These are phyloP conservation scores for Drosophila putrida DNA, from an alignment of 2,888 invertebrate genomes.

Conservation along the genomic window DNA sequence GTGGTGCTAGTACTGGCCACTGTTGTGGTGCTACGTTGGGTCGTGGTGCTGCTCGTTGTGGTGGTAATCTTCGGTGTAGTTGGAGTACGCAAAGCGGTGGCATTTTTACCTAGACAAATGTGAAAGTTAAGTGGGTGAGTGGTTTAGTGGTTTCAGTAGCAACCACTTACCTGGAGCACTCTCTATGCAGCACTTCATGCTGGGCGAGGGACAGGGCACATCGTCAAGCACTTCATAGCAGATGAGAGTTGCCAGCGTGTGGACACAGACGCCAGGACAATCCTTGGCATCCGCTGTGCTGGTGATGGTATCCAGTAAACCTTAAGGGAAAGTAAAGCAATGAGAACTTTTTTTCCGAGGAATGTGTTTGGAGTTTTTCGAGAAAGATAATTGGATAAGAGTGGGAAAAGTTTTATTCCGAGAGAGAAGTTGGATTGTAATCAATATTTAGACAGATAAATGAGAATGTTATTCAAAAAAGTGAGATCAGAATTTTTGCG, in stretches of 20 bases:
- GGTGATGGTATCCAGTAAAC: slow-evolving; percentile 93
- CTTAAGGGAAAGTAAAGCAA: slow-evolving; percentile 85
- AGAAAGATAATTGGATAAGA: not conserved
- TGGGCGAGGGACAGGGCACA: slow-evolving; percentile 91
- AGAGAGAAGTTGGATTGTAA: too few relatives aligned
- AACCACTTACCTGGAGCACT: slow-evolving; percentile 87
- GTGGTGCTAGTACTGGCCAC: slow-evolving; percentile 78
- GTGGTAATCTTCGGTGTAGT: slow-evolving; percentile 55
- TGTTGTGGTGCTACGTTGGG: slow-evolving; percentile 62
- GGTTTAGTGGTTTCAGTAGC: not conserved
- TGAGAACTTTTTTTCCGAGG: not conserved
- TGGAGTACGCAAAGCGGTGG: slow-evolving; percentile 55
- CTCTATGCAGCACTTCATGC: slow-evolving; percentile 94
- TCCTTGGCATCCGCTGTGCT: slow-evolving; percentile 93
- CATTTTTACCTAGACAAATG: slow-evolving; percentile 85
- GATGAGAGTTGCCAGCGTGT: slow-evolving; percentile 93
- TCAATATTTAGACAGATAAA: too few relatives aligned
- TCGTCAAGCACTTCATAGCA: slow-evolving; percentile 94
- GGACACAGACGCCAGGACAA: slow-evolving; percentile 95
- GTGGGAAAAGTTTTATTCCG: too few relatives aligned
- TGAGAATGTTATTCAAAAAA: too few relatives aligned
- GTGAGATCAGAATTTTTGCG: too few relatives aligned
- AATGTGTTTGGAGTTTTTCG: not conserved
- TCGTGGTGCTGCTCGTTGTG: slow-evolving; percentile 57
- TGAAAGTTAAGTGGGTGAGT: not conserved